A percentile compares a stretch with the other conserved stretches of the same genome.
phyloP scores from a whole-genome alignment of 1,140 invertebrate genomes.

The Trichoplusia ni region DNA sequence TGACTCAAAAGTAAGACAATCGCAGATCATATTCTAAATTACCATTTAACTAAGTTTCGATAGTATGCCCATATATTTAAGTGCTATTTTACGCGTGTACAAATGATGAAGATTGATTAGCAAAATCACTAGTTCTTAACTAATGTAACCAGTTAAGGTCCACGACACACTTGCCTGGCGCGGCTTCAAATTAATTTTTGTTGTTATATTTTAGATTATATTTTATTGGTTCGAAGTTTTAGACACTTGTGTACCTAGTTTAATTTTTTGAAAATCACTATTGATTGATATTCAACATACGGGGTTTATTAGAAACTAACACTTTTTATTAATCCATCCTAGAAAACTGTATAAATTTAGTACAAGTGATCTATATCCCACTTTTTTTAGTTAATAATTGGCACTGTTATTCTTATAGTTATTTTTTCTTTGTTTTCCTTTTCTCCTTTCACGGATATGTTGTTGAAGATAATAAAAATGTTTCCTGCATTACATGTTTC shows the following conservation, averaged over 20 bases:
- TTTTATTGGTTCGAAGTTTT: conserved; percentile 69
- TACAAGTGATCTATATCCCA: conserved; percentile 39
- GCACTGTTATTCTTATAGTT: conserved; percentile 77
- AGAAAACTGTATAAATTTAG: conserved; percentile 40
- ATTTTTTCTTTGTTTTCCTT: conserved; percentile 65
- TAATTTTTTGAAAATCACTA: conserved; percentile 53
- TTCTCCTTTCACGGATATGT: conserved; percentile 64
- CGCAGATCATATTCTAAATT: conserved; percentile 65
- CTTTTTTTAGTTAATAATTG: conserved; percentile 63
- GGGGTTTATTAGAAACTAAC: conserved; percentile 32
- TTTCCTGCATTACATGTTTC: conserved; percentile 70
- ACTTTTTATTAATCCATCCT: conserved; percentile 50
- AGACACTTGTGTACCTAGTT: conserved; percentile 58
- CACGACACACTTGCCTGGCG: conserved; percentile 53
- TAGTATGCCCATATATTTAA: conserved; percentile 62
- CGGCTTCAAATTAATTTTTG: conserved; percentile 59
- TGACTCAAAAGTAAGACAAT: conserved; percentile 5
- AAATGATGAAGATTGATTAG: conserved; percentile 73
- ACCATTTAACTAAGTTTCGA: conserved; percentile 64
- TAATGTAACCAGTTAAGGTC: conserved; percentile 48
- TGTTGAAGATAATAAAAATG: conserved; percentile 71
- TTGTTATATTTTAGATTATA: conserved; percentile 78
- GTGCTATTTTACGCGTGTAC: conserved; percentile 75
- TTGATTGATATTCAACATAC: conserved; percentile 22
- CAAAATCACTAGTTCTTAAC: conserved; percentile 65